Evolutionary conservation across 2,797 vertebrate genomes (phyloP), one percentile per base, ranked within the genome.

Genomic region (Chelon auratus): DNA sequence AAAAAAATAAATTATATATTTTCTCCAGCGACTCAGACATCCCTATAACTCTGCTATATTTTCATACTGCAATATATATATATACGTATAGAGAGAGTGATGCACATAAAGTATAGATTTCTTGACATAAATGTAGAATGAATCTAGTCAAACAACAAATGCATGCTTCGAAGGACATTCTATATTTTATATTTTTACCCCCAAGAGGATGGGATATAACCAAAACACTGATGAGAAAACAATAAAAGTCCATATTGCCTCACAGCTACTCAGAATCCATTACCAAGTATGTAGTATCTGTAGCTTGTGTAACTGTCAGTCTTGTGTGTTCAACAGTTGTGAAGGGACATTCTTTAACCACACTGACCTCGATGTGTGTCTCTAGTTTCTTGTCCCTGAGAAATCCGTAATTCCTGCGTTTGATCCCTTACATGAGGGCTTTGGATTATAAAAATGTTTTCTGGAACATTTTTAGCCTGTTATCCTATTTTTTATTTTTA

Each of bases 221-320:
- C 56, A 59, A 77, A 76, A 73, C 51, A 48, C 17, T 53, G 20
- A 58, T 30, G 14, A 26, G 18, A 68, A 33, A 74, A 58, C 26
- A 18, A 50, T 48, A 33, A 43, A 65, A 72, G 62, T 56, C 37
- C 18, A 45, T 58, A 45, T 12, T 48, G 51, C 68, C 54, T 82
- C 20, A 71, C 40, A 78, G 62, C 68, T 60, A 43, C 62, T 72
- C 50, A 20, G 48, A 64, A 77, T 9, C 54, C 69, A 78, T 84
- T 75, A 62, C 64, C 45, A 69, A 20, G 60, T 63, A 55, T 52
- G 36, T 53, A 52, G n/a, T 51, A 63, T 53, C 57, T 18, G 20
- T 26, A 59, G 14, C 45, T 36, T 48, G 3, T 54, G 12, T 40
- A 33, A 26, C 36, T 42, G 47, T 59, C 48, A 63, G 39, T 17